Evolutionary conservation across 37 sponge, comb jelly and placozoan genomes (phyloP), one percentile per base, ranked within the genome.

Genomic region (Aplysina aerophoba): DNA sequence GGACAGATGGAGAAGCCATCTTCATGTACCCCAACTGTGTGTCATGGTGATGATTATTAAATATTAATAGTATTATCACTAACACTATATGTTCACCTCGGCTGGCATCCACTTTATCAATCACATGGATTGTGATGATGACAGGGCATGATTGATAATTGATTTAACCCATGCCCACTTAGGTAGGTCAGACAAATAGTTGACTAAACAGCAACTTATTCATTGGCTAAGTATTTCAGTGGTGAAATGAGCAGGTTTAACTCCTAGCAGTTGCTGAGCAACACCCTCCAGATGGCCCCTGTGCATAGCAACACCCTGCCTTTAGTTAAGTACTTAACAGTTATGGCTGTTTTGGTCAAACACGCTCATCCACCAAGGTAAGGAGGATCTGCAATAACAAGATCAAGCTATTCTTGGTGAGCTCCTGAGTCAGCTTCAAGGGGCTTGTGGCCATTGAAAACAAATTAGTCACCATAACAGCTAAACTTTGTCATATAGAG

Each of bases 331-430:
- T 62, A 85, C 61, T 81, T 89, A 16, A 92, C 81, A 0, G 92
- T 95, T 34, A 84, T 54, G 14, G 92, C 80, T 0, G 78, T 68
- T 55, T 95, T 95, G 2, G 37, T 27, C 0, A 95, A 60, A 27
- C 95, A 95, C 71, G 91, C 92, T 61, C 92, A 88, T 44, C 50
- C 8, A 0, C 92, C 90, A 21, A 94, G 85, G 80, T 84, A 95
- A 19, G 95, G 95, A 16, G 92, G 95, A 59, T 95, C 95, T 28
- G 90, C 95, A 15, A 92, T 73, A 1, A 95, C 95, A 11, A 95
- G 1, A 33, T 89, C 95, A 82, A 95, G 19, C 25, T 34, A 0
- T 80, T 25, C 41, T 84, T 60, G 21, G 19, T 15, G 17, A 89
- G 63, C 5, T 6, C 22, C 15, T 78, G 58, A 0, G 95, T 88